A percentile compares a stretch with the other conserved stretches of the same genome.
phyloP scores from a whole-genome alignment of 1,140 invertebrate genomes.

The Reticulitermes speratus region DNA sequence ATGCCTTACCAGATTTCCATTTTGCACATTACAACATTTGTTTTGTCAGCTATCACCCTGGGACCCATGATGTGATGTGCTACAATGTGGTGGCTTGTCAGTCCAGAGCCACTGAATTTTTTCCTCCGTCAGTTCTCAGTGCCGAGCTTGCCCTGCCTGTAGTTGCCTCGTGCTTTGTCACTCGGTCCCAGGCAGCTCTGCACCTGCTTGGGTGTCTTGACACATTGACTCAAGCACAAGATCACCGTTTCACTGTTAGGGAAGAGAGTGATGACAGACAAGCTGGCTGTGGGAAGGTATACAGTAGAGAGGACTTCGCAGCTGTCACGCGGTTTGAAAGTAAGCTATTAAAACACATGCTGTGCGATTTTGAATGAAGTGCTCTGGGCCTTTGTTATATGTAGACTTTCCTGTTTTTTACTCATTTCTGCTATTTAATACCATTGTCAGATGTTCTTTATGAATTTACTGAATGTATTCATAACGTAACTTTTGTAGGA shows the following conservation, averaged over 20 bases:
- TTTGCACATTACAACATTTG: too few relatives aligned
- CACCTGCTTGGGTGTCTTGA: conserved; percentile 88
- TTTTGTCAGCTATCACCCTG: conserved; percentile 58
- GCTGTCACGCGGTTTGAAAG: conserved; percentile 90
- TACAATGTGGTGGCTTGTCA: conserved; percentile 80
- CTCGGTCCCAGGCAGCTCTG: conserved; percentile 80
- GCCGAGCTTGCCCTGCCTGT: conserved; percentile 80
- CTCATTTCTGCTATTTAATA: too few relatives aligned
- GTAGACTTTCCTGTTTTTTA: too few relatives aligned
- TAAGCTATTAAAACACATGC: conserved; percentile 43
- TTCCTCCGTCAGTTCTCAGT: conserved; percentile 56
- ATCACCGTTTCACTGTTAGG: conserved; percentile 42
- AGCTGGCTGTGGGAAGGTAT: conserved; percentile 43
- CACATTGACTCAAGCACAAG: conserved; percentile 79
- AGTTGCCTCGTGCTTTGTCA: conserved; percentile 66
- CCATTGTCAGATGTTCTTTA: too few relatives aligned
- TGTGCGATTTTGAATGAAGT: too few relatives aligned
- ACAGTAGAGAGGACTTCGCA: conserved; percentile 77
- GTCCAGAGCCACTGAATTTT: conserved; percentile 46
- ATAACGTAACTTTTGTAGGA: too few relatives aligned
- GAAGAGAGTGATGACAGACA: conserved; percentile 36
- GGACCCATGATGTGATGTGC: conserved; percentile 69
- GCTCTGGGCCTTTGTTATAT: too few relatives aligned
- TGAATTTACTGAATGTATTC: too few relatives aligned
- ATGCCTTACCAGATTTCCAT: too few relatives aligned